Base-by-base conservation (phyloP, 1,140 invertebrate species). In the Zaprionus kolodkinae region DNA sequence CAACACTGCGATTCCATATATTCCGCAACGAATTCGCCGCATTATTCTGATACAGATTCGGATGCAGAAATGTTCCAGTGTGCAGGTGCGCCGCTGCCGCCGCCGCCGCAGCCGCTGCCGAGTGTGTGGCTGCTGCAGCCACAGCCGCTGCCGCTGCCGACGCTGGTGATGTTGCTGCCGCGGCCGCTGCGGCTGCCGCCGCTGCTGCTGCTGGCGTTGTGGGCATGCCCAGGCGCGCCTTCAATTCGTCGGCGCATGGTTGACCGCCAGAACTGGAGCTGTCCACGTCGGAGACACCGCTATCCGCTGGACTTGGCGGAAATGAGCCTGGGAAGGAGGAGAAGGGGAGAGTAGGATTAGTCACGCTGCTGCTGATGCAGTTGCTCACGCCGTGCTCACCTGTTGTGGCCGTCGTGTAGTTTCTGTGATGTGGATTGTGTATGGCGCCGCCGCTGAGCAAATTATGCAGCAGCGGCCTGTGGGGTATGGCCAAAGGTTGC, bases 301-400 rank as follows among this genome's bases (percentile, higher is more conserved):
- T 98, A 94, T 99, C 98, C 12, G 98, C 98, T 64, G 98, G 98
- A 93, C 97, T 99, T 35, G 98, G 98, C 73, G 98, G 98, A 91
- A 99, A 95, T 88, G 98, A 99, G 93, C 97, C 97, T 95, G 72
- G 59, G 6, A 30, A 52, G 66, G 50, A 15, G 40, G 9, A 40
- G 60, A 73, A 66, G 15, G 13, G 27, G 13, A 6, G n/a, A 40
- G 38, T 40, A 7, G 13, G 13, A 35, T 61, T 61, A 81, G 71
- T 50, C 65, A 70, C 68, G 72, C 60, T 66, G 52, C 59, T 45
- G n/a, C 7, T 45, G 27, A 6, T 9, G 33, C 10, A 9, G 33
- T 45, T 15, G 7, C 15, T 45, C 40, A 7, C 15, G 7, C 15
- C 50, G 35, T 68, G 84, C 70, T 90, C 77, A 93, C 92, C 92